Conservation (phyloP, 2,797 vertebrate species). For the Sparus aurata region DNA sequence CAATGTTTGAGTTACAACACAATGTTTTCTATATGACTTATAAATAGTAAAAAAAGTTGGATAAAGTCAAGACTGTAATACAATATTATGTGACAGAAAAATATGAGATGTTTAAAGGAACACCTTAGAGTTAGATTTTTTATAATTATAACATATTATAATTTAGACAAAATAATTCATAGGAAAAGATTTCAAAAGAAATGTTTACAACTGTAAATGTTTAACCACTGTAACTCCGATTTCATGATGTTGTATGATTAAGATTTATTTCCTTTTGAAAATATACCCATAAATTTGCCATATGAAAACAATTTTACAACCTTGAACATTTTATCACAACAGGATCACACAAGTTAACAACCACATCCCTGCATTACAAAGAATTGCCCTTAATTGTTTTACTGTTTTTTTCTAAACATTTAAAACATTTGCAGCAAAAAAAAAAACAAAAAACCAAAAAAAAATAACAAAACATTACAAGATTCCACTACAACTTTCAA, state of each 20-base stretch:
- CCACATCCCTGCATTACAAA: slow-evolving; percentile 85
- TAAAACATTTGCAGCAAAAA: slow-evolving; percentile 77
- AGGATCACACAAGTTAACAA: slow-evolving; percentile 83
- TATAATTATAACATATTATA: slow-evolving; percentile 1
- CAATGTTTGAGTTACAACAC: slow-evolving; percentile 12
- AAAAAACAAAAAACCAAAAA: not conserved
- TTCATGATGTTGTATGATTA: slow-evolving; percentile 79
- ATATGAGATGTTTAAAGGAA: not conserved
- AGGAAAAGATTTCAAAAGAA: not conserved
- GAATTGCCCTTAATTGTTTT: slow-evolving; percentile 79
- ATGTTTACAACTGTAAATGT: not conserved
- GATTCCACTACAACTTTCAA: slow-evolving; percentile 78
- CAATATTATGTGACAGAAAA: slow-evolving; percentile 10
- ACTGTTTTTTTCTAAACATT: slow-evolving; percentile 70
- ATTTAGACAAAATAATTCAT: not conserved
- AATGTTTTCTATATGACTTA: slow-evolving; percentile 31
- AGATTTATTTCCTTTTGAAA: slow-evolving; percentile 90
- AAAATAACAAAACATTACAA: slow-evolving; percentile 69
- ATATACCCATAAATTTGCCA: slow-evolving; percentile 89
- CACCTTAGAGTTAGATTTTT: not conserved
- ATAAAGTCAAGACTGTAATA: slow-evolving; percentile 26
- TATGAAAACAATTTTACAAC: slow-evolving; percentile 89
- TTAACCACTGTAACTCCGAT: slow-evolving; percentile 46
- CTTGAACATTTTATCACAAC: slow-evolving; percentile 88
- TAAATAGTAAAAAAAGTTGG: slow-evolving; percentile 3